Base-by-base conservation (phyloP, 2,113 vertebrate genomes). In the Nerophis lumbriciformis region DNA sequence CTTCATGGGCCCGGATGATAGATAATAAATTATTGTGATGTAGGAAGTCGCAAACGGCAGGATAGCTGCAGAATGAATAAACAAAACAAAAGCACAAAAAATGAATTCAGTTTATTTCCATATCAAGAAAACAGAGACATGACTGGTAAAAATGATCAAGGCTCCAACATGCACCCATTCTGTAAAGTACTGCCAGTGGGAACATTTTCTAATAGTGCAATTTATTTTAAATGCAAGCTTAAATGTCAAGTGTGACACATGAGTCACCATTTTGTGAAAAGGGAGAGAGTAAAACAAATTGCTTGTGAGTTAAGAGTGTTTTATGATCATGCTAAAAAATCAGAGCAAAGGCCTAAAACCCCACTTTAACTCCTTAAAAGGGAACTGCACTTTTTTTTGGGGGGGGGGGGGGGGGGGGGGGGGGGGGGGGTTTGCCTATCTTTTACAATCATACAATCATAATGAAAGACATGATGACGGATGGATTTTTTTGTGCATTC, bases 1-100 rank as follows among this genome's bases (percentile, higher is more conserved):
- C 97, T 93, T 99, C 97, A 55, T 99, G 97, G 83, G 97, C 97
- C 90, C 97, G 93, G 71, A 99, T 98, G 89, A 98, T 90, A 69
- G 97, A 99, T 92, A 99, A 94, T 93, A 99, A 93, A 88, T 99
- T 98, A 93, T 99, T 99, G 92, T 99, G 94, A 92, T 99, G 97
- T 88, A 99, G 91, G 90, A 98, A 99, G 88, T 98, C 97, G 88
- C 97, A 99, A 72, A 98, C 97, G 76, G 97, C 97, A 50, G 96
- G 96, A 85, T 99, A 99, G 91, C 97, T 99, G 90, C 65, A 49
- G 75, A 77, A 79, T 53, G 71, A 75, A 66, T 28, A 28, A 28
- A 45, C n/a, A 59, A 6, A n/a, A 28, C 11, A 53, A 54, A 48
- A 38, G 35, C 4, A 13, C 36, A 14, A 36, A 7, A 37, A 14